Base-by-base conservation (phyloP, 2,888 invertebrate genomes). In the Lasioglossum calceatum region DNA sequence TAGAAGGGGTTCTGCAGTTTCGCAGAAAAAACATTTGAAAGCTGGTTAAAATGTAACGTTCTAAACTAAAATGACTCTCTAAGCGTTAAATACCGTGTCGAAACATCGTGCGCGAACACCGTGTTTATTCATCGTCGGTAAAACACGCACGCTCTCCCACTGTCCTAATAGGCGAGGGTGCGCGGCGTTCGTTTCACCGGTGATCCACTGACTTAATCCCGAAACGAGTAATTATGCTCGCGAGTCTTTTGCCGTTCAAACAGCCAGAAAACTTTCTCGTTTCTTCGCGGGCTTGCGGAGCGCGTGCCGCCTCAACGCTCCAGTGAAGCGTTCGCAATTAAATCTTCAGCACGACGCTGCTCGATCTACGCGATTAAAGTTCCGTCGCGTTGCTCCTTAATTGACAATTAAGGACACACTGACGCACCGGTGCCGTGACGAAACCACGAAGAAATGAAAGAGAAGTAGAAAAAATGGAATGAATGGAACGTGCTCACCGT, bases 141-240 rank as follows among this genome's bases (percentile, higher is more conserved):
- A 5, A 16, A 32, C 64, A 32, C 64, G 64, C 64, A 64, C 64
- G 32, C n/a, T 64, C 64, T 14, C 7, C 64, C 16, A 32, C 64
- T 5, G 2, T 42, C 16, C 23, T 42, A 39, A 42, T 42, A 54
- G 44, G 36, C 36, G 78, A 44, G n/a, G 12, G 58, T 16, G 47
- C 47, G 47, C 32, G 74, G 32, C 47, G 16, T 27, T 42, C 67
- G n/a, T 32, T 64, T 72, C 61, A 72, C 8, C 42, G 27, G 14
- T 77, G 77, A 75, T 80, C 74, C 70, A 80, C 77, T 73, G 77
- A 67, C 84, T 81, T 77, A 71, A 79, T 79, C 79, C 50, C 58
- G 67, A 47, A 71, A 67, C 50, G 19, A 44, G 36, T 42, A 78
- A 84, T 84, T 82, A 44, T 42, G 44, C 16, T 23, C 4, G 19